Evolutionary conservation across 2,888 invertebrate genomes (phyloP).

Genomic region (Opisthograptis luteolata): DNA sequence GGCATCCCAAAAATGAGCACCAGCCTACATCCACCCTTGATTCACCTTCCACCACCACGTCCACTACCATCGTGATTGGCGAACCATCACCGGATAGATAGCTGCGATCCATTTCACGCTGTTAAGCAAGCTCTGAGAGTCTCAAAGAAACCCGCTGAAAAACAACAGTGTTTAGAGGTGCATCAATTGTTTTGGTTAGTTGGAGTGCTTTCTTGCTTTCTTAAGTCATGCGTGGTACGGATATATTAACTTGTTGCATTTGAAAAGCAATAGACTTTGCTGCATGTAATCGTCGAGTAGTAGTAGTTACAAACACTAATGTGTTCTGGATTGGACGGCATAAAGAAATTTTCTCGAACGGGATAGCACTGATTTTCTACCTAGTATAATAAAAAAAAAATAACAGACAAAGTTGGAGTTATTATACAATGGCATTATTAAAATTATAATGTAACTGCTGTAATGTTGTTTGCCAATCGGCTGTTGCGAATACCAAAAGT

Average conservation of each 20-base stretch:
- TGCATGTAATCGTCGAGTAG: too few relatives aligned
- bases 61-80: conserved; percentile 1
- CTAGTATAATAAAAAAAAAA: too few relatives aligned
- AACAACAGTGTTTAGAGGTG: neutral
- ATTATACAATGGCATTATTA: too few relatives aligned
- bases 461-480: too few relatives aligned
- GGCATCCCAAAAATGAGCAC: neutral
- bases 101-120: neutral
- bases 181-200: neutral
- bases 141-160: neutral
- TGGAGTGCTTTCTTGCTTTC: neutral
- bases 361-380: too few relatives aligned
- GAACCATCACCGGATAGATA: conserved; percentile 8
- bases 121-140: neutral
- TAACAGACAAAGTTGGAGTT: too few relatives aligned
- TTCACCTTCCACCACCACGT: conserved; percentile 9
- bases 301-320: too few relatives aligned
- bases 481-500: too few relatives aligned
- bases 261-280: neutral
- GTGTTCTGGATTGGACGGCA: too few relatives aligned
- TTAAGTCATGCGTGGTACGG: neutral
- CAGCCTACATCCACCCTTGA: neutral
- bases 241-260: neutral
- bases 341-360: too few relatives aligned
- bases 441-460: too few relatives aligned